Base-by-base conservation (phyloP, 2,888 invertebrate species). In the Chalcosyrphus nemorum region DNA sequence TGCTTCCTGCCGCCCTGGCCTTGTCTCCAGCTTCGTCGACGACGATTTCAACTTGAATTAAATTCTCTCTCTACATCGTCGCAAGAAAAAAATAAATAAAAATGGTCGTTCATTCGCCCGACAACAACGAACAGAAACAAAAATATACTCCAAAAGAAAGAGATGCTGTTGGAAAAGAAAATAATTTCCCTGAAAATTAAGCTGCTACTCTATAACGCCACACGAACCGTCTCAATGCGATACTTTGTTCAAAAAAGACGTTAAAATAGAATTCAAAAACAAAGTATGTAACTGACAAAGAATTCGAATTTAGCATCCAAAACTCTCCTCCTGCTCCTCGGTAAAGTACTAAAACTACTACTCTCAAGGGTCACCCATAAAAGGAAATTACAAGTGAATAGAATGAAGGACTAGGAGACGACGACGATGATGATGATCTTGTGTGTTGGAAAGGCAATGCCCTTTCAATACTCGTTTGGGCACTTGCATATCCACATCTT, bases 381-480 rank as follows among this genome's bases (percentile, higher is more conserved):
- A 38, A 70, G 56, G 57, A 56, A 52, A 52, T 32, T 17, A n/a
- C n/a, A 66, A 61, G 54, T 50, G 45, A 75, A 54, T 75, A 70
- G 54, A 74, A 75, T 63, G 63, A 70, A 65, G 57, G 29, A 75
- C 63, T 32, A 72, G 71, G 29, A 29, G 76, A 70, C 35, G n/a
- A n/a, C n/a, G n/a, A n/a, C n/a, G n/a, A n/a, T n/a, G n/a, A n/a
- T n/a, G 57, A 45, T 74, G 59, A 76, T 76, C 57, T n/a, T n/a
- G n/a, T 59, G 47, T 52, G 52, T n/a, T 29, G 24, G 24, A 56
- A n/a, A 76, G 81, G 65, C 77, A 81, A 52, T 75, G 70, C 41
- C 75, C 75, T 75, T 63, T 57, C 29, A 57, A 68, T 43, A 68
- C 76, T 32, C 38, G 68, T 68, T 68, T 68, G 76, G 59, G 19